A percentile compares a stretch with the other conserved stretches of the same genome.
Conservation (phyloP, 2,797 vertebrate genomes). For the Ibycter americanus region DNA sequence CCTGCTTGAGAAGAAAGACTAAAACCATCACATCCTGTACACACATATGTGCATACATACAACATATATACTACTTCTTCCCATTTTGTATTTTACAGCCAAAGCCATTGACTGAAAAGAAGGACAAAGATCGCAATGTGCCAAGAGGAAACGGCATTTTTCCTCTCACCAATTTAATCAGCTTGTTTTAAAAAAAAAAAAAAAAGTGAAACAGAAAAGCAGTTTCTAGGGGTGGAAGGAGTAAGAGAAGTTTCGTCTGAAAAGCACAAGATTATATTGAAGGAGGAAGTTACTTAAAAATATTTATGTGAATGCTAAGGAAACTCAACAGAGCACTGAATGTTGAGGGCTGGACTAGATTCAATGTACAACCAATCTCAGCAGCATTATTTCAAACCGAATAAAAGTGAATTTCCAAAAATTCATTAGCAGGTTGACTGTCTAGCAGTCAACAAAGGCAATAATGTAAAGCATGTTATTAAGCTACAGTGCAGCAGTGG, state of each 20-base stretch:
- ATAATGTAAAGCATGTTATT: neutral
- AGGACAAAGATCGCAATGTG: neutral
- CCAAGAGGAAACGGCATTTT: neutral
- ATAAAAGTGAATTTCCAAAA: slow-evolving; percentile 43
- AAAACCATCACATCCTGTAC: neutral
- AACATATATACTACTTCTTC: neutral
- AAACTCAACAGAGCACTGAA: neutral
- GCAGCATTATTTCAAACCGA: neutral
- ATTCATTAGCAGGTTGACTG: slow-evolving; percentile 27
- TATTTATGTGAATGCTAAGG: neutral
- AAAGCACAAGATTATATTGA: accelerated
- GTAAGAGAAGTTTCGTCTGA: neutral
- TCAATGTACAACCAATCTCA: neutral
- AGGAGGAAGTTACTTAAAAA: slow-evolving; percentile 31
- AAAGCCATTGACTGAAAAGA: neutral
- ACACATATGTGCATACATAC: neutral
- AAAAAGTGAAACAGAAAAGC: neutral
- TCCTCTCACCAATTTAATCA: neutral
- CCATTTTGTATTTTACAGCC: neutral
- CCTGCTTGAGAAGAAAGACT: neutral
- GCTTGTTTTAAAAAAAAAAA: neutral
- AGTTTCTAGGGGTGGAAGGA: neutral
- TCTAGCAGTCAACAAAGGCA: neutral
- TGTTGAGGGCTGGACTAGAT: neutral
- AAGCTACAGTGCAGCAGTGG: neutral